A percentile compares a stretch with the other conserved stretches of the same genome.
These are phyloP conservation scores for Neuroterus valhalla DNA, from an alignment of 1,140 invertebrate genomes.

Conservation along the genomic window DNA sequence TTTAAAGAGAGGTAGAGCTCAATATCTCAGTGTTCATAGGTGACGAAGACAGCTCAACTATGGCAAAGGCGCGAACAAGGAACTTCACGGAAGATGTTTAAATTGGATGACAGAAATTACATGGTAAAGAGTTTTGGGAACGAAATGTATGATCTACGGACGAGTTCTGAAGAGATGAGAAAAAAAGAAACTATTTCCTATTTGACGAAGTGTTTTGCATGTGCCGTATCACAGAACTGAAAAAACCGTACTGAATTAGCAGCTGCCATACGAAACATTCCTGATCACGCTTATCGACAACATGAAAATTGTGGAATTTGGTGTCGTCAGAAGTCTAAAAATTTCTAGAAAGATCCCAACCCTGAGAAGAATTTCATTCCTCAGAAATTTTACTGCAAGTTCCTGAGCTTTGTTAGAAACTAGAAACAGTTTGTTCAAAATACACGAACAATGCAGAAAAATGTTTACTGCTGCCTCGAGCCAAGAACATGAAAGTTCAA, in stretches of 20 bases:
- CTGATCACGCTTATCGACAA: constrained; percentile 17
- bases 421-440: constrained; percentile 48
- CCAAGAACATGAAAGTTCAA: constrained; percentile 52
- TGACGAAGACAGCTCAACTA: constrained; percentile 33
- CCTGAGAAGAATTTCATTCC: too few relatives aligned
- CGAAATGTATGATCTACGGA: neutral
- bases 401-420: constrained; percentile 35
- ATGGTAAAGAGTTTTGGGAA: constrained; percentile 28
- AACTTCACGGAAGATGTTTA: neutral
- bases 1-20: neutral
- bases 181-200: constrained; percentile 30
- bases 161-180: constrained; percentile 1
- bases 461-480: constrained; percentile 52
- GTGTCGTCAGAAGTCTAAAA: constrained; percentile 5
- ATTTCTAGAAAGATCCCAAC: neutral
- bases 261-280: neutral
- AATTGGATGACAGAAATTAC: constrained; percentile 29
- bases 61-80: constrained; percentile 10
- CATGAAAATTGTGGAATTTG: constrained; percentile 27
- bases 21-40: neutral
- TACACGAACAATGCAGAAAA: constrained; percentile 46
- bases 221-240: constrained; percentile 20
- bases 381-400: constrained; percentile 44
- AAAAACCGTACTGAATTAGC: neutral
- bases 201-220: constrained; percentile 33